Percentiles rank a stretch among this genome's conserved stretches.
These are phyloP conservation scores for Chondrosia reniformis DNA, from an alignment of 37 sponge, comb jelly and placozoan species.

Conservation along the genomic window DNA sequence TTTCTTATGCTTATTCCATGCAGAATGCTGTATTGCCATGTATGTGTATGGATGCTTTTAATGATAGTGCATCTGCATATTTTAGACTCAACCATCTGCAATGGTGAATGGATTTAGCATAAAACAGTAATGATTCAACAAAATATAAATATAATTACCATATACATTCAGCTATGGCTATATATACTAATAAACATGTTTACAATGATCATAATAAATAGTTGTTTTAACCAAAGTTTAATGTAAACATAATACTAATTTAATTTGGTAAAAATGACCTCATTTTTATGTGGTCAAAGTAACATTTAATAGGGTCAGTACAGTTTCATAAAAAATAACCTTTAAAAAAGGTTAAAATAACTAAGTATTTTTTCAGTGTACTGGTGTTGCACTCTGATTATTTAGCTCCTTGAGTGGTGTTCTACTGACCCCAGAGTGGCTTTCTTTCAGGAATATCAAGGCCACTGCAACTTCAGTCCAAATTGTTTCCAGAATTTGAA, in stretches of 20 bases:
- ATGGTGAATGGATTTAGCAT: neutral
- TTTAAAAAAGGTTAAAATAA: neutral
- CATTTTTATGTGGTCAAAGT: neutral
- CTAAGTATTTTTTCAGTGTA: neutral
- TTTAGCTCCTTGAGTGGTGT: no score
- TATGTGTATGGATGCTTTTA: neutral
- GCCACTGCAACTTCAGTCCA: no score
- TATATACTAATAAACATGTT: neutral
- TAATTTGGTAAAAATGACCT: neutral
- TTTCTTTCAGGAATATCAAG: no score
- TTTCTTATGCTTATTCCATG: neutral
- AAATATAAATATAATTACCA: neutral
- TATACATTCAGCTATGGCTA: neutral
- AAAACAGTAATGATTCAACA: neutral
- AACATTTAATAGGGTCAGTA: neutral
- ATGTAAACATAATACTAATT: neutral
- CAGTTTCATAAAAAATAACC: neutral
- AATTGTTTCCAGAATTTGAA: no score
- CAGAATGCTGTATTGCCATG: neutral
- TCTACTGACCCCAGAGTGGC: no score
- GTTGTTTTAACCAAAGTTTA: neutral
- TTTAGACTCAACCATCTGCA: neutral
- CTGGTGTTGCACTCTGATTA: no score
- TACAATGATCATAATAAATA: neutral
- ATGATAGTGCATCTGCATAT: neutral